These are phyloP conservation scores for Metaphire vulgaris DNA, from an alignment of 1,140 invertebrate species.

Conservation along the genomic window DNA sequence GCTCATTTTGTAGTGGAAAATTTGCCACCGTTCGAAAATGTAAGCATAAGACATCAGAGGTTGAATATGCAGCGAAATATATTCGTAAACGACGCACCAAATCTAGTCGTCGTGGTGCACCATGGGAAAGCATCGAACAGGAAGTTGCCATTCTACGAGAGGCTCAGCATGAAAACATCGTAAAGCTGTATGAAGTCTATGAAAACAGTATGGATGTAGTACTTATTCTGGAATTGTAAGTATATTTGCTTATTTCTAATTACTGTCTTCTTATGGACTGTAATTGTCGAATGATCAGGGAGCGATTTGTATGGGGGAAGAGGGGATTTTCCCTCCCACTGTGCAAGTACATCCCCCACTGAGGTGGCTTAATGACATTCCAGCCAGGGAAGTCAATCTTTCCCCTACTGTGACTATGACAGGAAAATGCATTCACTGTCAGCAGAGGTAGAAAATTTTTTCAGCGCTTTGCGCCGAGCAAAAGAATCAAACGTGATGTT, in stretches of 20 bases:
- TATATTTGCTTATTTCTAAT: background rate
- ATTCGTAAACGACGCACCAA: slow-evolving; percentile 71
- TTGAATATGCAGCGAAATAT: slow-evolving; percentile 89
- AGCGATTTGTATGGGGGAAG: too few relatives aligned
- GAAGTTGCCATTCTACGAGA: slow-evolving; percentile 56
- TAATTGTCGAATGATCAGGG: too few relatives aligned
- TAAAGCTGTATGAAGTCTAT: slow-evolving; percentile 57
- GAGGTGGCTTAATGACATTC: too few relatives aligned
- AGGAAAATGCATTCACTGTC: too few relatives aligned
- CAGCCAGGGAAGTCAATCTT: too few relatives aligned
- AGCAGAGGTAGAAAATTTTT: too few relatives aligned
- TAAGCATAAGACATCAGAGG: slow-evolving; percentile 72
- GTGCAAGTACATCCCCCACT: too few relatives aligned
- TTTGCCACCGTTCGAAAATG: slow-evolving; percentile 88
- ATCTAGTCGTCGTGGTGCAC: slow-evolving; percentile 42
- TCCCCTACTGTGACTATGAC: too few relatives aligned
- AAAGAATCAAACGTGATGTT: too few relatives aligned
- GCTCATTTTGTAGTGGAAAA: slow-evolving; percentile 71
- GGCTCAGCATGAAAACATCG: slow-evolving; percentile 56
- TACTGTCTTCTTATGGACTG: too few relatives aligned
- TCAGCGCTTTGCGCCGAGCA: too few relatives aligned
- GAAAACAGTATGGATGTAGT: slow-evolving; percentile 55
- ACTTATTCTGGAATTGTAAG: slow-evolving; percentile 58
- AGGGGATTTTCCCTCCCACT: too few relatives aligned
- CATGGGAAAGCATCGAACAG: slow-evolving; percentile 54